Evolutionary conservation across 2,797 vertebrate genomes (phyloP), one percentile per base, ranked within the genome.

Genomic region (Spinus olivaceus): DNA sequence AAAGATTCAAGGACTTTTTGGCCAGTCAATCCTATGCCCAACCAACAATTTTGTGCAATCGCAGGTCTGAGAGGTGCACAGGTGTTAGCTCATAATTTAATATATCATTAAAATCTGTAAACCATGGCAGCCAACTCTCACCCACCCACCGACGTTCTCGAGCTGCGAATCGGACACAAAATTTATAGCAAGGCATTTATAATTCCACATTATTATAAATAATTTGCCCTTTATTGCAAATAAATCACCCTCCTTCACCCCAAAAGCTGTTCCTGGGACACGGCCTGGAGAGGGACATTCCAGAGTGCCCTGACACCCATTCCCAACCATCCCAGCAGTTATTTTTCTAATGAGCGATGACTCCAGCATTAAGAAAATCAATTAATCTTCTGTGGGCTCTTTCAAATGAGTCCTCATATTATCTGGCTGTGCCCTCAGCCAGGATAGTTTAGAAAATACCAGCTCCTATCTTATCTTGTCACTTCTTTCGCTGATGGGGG

Each of bases 381-480:
- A 96, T 97, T 96, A 24, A 94, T 97, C 94, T 92, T 83, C 86
- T 0, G 2, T 27, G 56, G 3, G 7, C 49, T 39, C 80, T 81
- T 23, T 20, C 54, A 86, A 88, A 10, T 28, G 95, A 92, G 76
- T 46, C 88, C 66, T 66, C 71, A 32, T 94, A 88, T 83, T 94
- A 96, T 91, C 91, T 92, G 61, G 19, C 3, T 25, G 6, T 57
- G 84, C 95, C 76, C 83, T 90, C 78, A 72, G 91, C 67, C 10
- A 1, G 93, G 86, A 92, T 94, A 73, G 85, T 95, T 97, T 94
- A 86, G 94, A 97, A 96, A 96, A 95, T 94, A 92, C 82, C 84
- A 70, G 63, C 86, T 92, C 91, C 94, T 94, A 95, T 96, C 97
- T 98, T 97, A 97, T 97, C 97, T 96, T 77, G 78, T 96, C 94